These are phyloP conservation scores for Hippasteria phrygiana DNA, from an alignment of 53 echinoderm and acorn worm species.

Conservation along the genomic window DNA sequence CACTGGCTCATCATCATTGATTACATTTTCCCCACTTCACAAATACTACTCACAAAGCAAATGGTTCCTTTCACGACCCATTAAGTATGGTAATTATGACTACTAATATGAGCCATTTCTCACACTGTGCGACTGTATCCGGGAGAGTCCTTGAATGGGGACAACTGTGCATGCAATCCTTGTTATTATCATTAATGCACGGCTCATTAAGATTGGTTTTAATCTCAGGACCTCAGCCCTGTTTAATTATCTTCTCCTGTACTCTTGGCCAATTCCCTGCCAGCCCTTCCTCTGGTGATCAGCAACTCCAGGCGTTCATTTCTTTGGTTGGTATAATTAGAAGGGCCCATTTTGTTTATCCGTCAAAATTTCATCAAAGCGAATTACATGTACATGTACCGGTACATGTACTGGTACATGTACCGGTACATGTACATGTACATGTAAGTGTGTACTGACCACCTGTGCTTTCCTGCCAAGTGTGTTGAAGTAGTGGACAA, in stretches of 20 bases:
- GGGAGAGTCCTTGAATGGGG: not conserved
- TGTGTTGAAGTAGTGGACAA: not conserved
- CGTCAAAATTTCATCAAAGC: not conserved
- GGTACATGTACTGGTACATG: too few relatives aligned
- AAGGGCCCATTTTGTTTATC: constrained; percentile 3
- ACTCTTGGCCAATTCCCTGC: not conserved
- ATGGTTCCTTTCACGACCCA: not conserved
- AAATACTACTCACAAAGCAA: not conserved
- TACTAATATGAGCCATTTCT: not conserved
- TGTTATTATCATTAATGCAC: not conserved
- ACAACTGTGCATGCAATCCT: not conserved
- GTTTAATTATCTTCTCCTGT: constrained; percentile 4
- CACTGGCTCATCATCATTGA: too few relatives aligned
- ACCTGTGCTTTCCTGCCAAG: not conserved
- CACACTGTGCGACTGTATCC: not conserved
- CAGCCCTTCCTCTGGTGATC: not conserved
- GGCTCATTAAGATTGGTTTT: constrained; percentile 11
- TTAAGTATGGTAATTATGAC: not conserved
- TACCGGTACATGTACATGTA: too few relatives aligned
- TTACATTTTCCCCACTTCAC: too few relatives aligned
- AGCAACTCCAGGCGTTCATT: not conserved
- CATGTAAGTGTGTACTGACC: not conserved
- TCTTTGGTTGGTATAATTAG: not conserved
- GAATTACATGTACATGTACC: too few relatives aligned
- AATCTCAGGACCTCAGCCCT: not conserved